These are phyloP conservation scores for Chionodraco myersi DNA, from an alignment of 2,113 vertebrate genomes.

Conservation along the genomic window DNA sequence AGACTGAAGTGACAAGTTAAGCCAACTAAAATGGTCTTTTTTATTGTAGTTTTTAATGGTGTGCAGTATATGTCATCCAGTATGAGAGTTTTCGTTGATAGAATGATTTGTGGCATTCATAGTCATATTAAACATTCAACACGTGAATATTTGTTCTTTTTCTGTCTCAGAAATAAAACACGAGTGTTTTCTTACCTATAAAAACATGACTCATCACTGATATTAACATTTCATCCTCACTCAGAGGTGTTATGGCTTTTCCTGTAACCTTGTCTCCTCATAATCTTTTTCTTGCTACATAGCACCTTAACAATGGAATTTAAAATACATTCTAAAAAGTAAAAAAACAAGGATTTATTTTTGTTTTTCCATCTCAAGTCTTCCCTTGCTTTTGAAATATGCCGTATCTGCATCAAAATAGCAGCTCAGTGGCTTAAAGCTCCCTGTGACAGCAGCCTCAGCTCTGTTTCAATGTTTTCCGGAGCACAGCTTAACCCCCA, in stretches of 20 bases:
- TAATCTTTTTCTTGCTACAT: conserved; percentile 36
- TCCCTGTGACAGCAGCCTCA: conserved; percentile 46
- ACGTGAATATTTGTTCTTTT: conserved; percentile 10
- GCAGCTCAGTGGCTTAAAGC: conserved; percentile 40
- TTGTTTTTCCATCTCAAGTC: background rate
- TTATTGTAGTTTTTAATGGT: conserved; percentile 26
- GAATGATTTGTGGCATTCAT: conserved; percentile 24
- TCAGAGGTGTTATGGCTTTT: conserved; percentile 5
- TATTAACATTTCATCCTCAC: conserved; percentile 9
- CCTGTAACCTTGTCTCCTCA: conserved; percentile 30
- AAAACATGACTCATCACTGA: conserved; percentile 38
- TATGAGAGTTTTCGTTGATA: conserved; percentile 16
- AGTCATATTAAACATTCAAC: conserved; percentile 24
- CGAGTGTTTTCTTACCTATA: conserved; percentile 4
- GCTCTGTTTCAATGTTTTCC: conserved; percentile 49
- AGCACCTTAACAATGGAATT: conserved; percentile 38
- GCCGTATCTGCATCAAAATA: conserved; percentile 48
- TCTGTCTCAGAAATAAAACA: conserved; percentile 20
- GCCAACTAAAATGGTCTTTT: conserved; percentile 31
- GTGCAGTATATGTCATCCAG: conserved; percentile 13
- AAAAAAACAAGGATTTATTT: conserved; percentile 4
- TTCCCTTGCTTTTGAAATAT: conserved; percentile 22
- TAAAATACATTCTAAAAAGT: conserved; percentile 12
- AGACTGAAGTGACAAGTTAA: conserved; percentile 27
- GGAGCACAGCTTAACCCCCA: conserved; percentile 61